phyloP scores from a whole-genome alignment of 2,888 invertebrate genomes.

The Mycalesis mineus region DNA sequence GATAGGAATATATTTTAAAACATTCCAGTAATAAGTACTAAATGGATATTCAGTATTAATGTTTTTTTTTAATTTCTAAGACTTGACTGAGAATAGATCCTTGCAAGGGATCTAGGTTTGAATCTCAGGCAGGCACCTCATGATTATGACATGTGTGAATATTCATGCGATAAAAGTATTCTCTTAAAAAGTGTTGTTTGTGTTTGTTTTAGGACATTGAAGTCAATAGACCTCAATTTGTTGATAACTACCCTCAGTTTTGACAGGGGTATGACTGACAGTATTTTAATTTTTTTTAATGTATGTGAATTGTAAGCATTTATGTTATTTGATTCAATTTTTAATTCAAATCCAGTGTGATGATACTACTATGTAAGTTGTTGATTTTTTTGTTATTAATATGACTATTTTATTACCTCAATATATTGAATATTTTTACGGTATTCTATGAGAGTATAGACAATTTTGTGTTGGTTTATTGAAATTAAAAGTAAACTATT shows the following conservation, averaged over 20 bases:
- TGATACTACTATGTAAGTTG: constrained; percentile 16
- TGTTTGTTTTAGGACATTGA: background rate
- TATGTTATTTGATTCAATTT: background rate
- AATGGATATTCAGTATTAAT: too few relatives aligned
- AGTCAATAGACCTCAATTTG: constrained; percentile 31
- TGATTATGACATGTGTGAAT: background rate
- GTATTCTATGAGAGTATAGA: background rate
- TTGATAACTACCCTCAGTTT: constrained; percentile 12
- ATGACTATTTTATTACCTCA: constrained; percentile 15
- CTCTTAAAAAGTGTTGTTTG: background rate
- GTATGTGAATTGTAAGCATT: background rate
- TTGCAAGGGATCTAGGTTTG: background rate
- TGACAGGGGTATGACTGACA: background rate
- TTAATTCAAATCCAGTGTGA: constrained; percentile 7
- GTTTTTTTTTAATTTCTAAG: background rate
- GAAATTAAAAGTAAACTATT: too few relatives aligned
- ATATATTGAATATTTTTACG: background rate
- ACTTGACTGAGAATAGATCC: constrained; percentile 12
- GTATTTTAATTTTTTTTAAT: constrained; percentile 2
- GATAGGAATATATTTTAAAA: too few relatives aligned
- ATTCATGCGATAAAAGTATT: background rate
- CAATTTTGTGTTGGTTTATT: background rate
- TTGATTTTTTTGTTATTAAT: constrained; percentile 23
- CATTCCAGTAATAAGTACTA: too few relatives aligned
- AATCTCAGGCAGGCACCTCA: constrained; percentile 3